Conservation (phyloP, 2,113 vertebrate genomes). For the Oryzias melastigma region DNA sequence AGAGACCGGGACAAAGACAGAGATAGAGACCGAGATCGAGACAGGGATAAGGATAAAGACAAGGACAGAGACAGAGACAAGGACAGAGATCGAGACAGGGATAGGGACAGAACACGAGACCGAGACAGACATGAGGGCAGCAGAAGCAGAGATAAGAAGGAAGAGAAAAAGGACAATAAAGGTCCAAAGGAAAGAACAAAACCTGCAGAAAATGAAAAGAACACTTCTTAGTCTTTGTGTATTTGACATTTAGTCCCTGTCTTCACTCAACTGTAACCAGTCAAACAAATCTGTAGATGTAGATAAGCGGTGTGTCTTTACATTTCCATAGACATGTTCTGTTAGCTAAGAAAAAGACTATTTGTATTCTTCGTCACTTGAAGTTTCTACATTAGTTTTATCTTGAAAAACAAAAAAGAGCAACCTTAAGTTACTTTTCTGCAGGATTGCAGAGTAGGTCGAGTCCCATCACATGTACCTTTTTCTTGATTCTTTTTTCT, state of each 20-base stretch:
- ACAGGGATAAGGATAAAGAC: background rate
- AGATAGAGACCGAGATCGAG: slow-evolving; percentile 50
- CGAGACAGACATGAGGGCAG: slow-evolving; percentile 76
- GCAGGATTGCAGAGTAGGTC: slow-evolving; percentile 11
- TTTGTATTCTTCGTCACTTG: slow-evolving; percentile 54
- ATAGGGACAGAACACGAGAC: slow-evolving; percentile 20
- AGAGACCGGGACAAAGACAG: slow-evolving; percentile 39
- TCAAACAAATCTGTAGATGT: slow-evolving; percentile 41
- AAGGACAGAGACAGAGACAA: slow-evolving; percentile 51
- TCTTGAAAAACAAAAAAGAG: slow-evolving; percentile 17
- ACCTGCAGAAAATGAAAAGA: slow-evolving; percentile 67
- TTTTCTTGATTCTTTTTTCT: slow-evolving; percentile 29
- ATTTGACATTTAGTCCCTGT: slow-evolving; percentile 14
- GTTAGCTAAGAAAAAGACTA: slow-evolving; percentile 28
- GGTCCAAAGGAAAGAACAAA: slow-evolving; percentile 76
- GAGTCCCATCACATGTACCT: slow-evolving; percentile 41
- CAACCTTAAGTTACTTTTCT: slow-evolving; percentile 44
- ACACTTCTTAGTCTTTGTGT: slow-evolving; percentile 55
- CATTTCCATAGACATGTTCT: slow-evolving; percentile 43
- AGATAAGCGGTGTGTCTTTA: slow-evolving; percentile 49
- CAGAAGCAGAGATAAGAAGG: slow-evolving; percentile 78
- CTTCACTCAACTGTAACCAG: slow-evolving; percentile 16
- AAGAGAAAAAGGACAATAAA: slow-evolving; percentile 83
- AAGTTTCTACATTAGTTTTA: slow-evolving; percentile 54
- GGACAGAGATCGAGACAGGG: slow-evolving; percentile 13